Evolutionary conservation across 2,888 invertebrate genomes (phyloP), one percentile per base, ranked within the genome.

Genomic region (Eupithecia tripunctaria): DNA sequence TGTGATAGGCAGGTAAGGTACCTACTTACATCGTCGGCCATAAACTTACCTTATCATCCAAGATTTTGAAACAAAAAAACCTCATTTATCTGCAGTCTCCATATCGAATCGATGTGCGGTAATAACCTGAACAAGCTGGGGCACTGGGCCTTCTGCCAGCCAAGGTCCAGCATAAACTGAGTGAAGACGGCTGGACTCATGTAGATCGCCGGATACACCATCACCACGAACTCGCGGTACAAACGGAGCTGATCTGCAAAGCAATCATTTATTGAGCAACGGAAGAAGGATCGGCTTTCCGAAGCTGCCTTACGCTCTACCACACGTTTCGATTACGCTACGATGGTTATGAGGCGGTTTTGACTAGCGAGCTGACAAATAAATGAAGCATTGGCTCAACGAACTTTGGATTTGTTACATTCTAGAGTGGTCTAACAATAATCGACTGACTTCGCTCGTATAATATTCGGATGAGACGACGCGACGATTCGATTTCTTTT

Each of bases 101-200:
- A 15, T 15, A 41, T 41, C 6, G 32, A 32, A 36, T 36, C 41
- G 47, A 29, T 18, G 27, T 15, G 27, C 2, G 8, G 7, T 60
- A 59, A 27, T 63, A 64, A 95, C 95, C 94, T 92, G 84, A 95
- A 95, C 1, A 95, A 85, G 78, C 84, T 89, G 1, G 83, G 76
- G 67, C 91, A 88, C 73, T 94, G 91, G 0, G 89, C 77, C 70
- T 89, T 91, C 67, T 91, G 85, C 95, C 95, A 95, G 51, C 96
- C 96, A 47, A 96, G 87, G 15, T 94, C 92, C 18, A 89, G 80
- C 89, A 96, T 94, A 77, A 96, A 95, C 77, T 92, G 92, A 0
- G 91, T 85, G 84, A 96, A 96, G 2, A 91, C 85, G 51, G 88
- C 84, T 8, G 89, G 85, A 75, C 95, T 95, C 96, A 96, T 95